phyloP scores from a whole-genome alignment of 2,113 vertebrate species.

The Psilopsiagon aurifrons region DNA sequence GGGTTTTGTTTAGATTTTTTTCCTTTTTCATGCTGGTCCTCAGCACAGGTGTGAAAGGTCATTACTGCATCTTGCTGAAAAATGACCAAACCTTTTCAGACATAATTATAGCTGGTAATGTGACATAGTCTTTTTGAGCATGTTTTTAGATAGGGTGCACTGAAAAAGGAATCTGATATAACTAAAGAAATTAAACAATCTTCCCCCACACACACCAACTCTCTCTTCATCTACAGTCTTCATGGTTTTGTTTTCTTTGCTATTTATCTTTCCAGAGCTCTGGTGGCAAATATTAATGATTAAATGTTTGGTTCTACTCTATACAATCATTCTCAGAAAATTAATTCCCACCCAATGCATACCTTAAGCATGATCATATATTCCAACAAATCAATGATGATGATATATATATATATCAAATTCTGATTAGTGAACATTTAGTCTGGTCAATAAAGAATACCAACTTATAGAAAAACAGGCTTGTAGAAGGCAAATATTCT shows the following conservation, averaged over 20 bases:
- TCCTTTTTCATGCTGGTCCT: fast-evolving
- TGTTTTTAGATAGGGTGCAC: background rate
- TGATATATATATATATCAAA: background rate
- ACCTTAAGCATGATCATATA: background rate
- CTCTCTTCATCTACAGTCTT: background rate
- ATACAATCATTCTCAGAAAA: constrained; percentile 11
- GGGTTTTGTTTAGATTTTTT: background rate
- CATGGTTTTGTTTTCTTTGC: background rate
- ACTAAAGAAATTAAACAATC: background rate
- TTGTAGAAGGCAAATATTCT: background rate
- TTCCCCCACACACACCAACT: background rate
- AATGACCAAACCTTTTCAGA: background rate
- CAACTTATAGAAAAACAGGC: background rate
- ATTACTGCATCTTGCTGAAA: background rate
- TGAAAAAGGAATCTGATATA: background rate
- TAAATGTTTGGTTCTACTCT: background rate
- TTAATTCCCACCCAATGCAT: background rate
- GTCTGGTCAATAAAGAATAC: background rate
- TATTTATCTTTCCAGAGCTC: background rate
- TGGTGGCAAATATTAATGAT: constrained; percentile 25
- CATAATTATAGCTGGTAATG: background rate
- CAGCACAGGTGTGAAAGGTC: background rate
- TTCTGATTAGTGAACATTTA: background rate
- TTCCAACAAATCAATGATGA: background rate
- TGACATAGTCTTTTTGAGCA: background rate